Percentiles rank a stretch among this genome's conserved stretches.
These are phyloP conservation scores for Ennomos quercinarius DNA, from an alignment of 2,888 invertebrate species.

Conservation along the genomic window DNA sequence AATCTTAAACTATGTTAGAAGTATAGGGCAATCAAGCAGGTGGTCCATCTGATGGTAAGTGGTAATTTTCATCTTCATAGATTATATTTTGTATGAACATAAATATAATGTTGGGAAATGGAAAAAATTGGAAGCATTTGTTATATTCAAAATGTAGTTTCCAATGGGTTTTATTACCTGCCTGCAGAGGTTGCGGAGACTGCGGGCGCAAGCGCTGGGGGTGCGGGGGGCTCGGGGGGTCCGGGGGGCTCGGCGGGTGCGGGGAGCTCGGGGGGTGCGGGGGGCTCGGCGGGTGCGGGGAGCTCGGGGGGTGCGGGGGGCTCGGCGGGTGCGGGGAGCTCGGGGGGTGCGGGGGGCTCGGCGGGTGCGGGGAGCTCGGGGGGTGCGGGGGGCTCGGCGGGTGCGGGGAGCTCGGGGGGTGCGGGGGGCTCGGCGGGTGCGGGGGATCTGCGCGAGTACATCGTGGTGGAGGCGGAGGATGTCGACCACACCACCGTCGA, in stretches of 20 bases:
- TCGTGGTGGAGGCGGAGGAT: conserved; percentile 76
- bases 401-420: conserved; percentile 8
- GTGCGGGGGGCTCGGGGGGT: conserved; percentile 7
- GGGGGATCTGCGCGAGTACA: conserved; percentile 62
- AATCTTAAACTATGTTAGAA: too few species aligned
- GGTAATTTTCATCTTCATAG: too few species aligned
- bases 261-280: conserved; percentile 17
- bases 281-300: conserved; percentile 7
- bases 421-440: conserved; percentile 12
- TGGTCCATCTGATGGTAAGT: too few species aligned
- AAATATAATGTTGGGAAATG: too few species aligned
- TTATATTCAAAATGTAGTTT: too few species aligned
- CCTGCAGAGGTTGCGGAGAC: conserved; percentile 28
- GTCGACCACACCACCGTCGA: conserved; percentile 69
- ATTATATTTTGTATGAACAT: too few species aligned
- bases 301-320: conserved; percentile 16
- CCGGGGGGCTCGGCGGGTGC: conserved; percentile 11
- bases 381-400: conserved; percentile 14
- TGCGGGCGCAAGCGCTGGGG: conserved; percentile 11
- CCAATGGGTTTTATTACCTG: too few species aligned
- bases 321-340: conserved; percentile 5
- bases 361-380: conserved; percentile 5
- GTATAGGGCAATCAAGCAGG: too few species aligned
- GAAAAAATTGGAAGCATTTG: too few species aligned
- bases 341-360: conserved; percentile 19